phyloP scores from a whole-genome alignment of 2,113 vertebrate genomes.

The Eubucco bourcierii region DNA sequence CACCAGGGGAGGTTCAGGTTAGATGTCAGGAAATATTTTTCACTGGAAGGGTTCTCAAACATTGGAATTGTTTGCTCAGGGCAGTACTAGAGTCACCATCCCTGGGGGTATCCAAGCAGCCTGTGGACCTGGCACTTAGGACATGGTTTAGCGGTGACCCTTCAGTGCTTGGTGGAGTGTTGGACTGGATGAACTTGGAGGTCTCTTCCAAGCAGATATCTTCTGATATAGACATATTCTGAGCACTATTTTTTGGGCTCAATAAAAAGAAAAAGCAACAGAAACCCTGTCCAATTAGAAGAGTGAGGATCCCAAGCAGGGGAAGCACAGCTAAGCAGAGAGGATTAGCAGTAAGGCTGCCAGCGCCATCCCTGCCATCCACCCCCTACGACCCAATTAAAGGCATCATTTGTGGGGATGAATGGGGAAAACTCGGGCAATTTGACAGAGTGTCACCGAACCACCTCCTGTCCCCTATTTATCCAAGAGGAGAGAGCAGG shows the following conservation, averaged over 20 bases:
- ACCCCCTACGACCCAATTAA: slow-evolving; percentile 19
- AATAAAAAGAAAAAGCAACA: neutral
- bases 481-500: slow-evolving; percentile 35
- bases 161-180: no score
- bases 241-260: neutral
- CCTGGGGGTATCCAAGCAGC: no score
- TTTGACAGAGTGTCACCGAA: slow-evolving; percentile 49
- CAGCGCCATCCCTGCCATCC: neutral
- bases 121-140: no score
- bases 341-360: slow-evolving; percentile 3
- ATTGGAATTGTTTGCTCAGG: no score
- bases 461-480: slow-evolving; percentile 39
- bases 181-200: no score
- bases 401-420: slow-evolving; percentile 2
- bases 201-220: no score
- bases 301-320: neutral
- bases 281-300: neutral
- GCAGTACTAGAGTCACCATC: no score
- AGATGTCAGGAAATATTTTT: no score
- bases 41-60: no score
- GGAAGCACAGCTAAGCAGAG: neutral
- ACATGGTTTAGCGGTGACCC: no score
- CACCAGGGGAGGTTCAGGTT: no score
- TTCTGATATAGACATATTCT: no score
- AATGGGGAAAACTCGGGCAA: slow-evolving; percentile 42